Percentiles rank a stretch among this genome's conserved stretches.
phyloP scores from a whole-genome alignment of 37 sponge, comb jelly and placozoan species.

The Axinella damicornis region DNA sequence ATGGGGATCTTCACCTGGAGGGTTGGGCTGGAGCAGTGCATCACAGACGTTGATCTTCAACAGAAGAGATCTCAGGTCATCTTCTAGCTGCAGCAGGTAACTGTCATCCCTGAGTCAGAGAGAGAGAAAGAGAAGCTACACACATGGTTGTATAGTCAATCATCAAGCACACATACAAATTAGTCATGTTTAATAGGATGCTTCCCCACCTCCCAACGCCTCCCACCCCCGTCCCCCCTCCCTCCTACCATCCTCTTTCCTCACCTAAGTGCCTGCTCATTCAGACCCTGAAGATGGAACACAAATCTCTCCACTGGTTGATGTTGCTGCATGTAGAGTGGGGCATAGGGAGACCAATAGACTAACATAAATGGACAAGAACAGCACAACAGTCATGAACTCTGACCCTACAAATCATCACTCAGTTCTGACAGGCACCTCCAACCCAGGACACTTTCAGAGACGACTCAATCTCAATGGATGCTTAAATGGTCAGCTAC shows the following conservation, averaged over 20 bases:
- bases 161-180: no score
- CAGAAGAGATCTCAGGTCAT: conserved; percentile 42
- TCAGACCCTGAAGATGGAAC: conserved; percentile 30
- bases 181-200: background rate
- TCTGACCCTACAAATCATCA: no score
- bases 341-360: no score
- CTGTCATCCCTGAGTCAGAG: conserved; percentile 24
- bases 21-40: conserved; percentile 25
- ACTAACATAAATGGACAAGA: no score
- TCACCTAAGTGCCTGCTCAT: conserved; percentile 23
- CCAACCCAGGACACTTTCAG: no score
- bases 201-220: no score
- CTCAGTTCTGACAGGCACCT: no score
- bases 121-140: background rate
- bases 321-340: conserved; percentile 13
- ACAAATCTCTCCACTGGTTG: conserved; percentile 66
- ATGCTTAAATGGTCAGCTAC: no score
- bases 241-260: no score
- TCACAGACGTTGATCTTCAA: conserved; percentile 73
- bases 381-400: no score
- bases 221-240: no score
- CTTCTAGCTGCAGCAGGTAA: conserved; percentile 41
- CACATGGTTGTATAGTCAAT: background rate
- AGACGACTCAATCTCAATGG: no score
- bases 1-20: conserved; percentile 36